Evolutionary conservation across 37 sponge, comb jelly and placozoan species (phyloP), one percentile per base, ranked within the genome.

Genomic region (Halisarca cf. caerulea): DNA sequence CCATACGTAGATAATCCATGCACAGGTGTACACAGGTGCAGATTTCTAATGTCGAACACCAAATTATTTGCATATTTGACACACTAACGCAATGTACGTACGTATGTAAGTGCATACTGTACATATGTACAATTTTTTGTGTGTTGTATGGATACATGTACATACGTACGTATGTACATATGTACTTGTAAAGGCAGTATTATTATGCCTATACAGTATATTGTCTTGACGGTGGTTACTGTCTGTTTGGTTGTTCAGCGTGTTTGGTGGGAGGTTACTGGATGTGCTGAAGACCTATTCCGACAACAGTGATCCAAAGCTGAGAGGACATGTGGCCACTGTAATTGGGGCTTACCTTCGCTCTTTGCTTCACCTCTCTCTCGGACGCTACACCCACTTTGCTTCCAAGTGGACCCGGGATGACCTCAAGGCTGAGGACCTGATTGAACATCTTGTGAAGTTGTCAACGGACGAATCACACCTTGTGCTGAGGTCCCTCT

Each of bases 401-500:
- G 24, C 15, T n/a, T 43, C 44, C 41, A 18, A 40, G 23, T 74
- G 77, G 21, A n/a, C 77, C 2, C 15, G 44, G 11, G 44, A n/a
- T 21, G 45, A 8, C 25, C 42, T 43, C 21, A 9, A 14, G 24
- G 45, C 24, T 36, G 25, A 43, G 1, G 24, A 9, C 2, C 42
- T 74, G 44, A 1, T 74, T 1, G 58, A 70, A 15, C n/a, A 38
- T 21, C 54, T 92, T 20, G 15, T 34, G 18, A 17, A 39, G 6
- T 30, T 86, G 43, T 7, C 86, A n/a, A 57, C 41, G 4, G 86
- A 83, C 43, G 81, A 83, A n/a, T 80, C 86, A 21, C 84, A 86
- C 17, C 59, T 92, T 17, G 89, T 92, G 27, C 59, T 88, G 36
- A 92, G 88, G 64, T 84, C 90, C 27, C 85, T 87, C n/a, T 93